These are phyloP conservation scores for Latrodectus elegans DNA, from an alignment of 2,888 invertebrate species.

Conservation along the genomic window DNA sequence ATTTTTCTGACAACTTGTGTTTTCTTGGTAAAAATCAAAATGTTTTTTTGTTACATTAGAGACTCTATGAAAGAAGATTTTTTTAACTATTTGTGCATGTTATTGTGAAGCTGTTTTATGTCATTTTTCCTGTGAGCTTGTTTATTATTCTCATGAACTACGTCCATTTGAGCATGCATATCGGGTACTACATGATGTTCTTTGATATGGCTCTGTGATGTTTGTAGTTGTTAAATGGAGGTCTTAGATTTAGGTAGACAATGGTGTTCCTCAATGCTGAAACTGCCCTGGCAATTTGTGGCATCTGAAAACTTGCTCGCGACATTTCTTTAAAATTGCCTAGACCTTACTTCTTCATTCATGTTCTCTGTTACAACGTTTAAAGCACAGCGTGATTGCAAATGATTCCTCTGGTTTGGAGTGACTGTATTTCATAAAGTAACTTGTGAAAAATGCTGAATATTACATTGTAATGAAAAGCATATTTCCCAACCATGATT, in stretches of 20 bases:
- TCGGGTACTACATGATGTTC: conserved; percentile 24
- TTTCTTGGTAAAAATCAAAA: conserved; percentile 40
- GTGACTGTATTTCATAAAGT: too few relatives aligned
- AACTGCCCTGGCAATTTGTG: conserved; percentile 7
- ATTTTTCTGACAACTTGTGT: background rate
- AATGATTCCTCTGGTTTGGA: too few relatives aligned
- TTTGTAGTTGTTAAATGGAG: conserved; percentile 20
- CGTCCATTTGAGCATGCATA: conserved; percentile 58
- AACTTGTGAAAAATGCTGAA: too few relatives aligned
- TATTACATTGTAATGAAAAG: too few relatives aligned
- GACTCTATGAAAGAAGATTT: background rate
- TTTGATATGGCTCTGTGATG: conserved; percentile 21
- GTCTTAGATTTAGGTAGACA: conserved; percentile 24
- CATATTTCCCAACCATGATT: too few relatives aligned
- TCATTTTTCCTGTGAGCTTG: conserved; percentile 66
- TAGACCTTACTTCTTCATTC: too few relatives aligned
- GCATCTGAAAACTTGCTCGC: background rate
- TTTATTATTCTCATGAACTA: conserved; percentile 44
- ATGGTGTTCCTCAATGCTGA: conserved; percentile 6
- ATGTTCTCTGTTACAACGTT: too few relatives aligned
- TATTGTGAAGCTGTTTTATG: conserved; percentile 52
- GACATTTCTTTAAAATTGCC: too few relatives aligned
- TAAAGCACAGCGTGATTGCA: too few relatives aligned
- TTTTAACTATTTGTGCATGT: conserved; percentile 20
- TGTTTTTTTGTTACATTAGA: conserved; percentile 1